Evolutionary conservation across 1,140 invertebrate species (phyloP).

Genomic region (Antheraea pernyi): DNA sequence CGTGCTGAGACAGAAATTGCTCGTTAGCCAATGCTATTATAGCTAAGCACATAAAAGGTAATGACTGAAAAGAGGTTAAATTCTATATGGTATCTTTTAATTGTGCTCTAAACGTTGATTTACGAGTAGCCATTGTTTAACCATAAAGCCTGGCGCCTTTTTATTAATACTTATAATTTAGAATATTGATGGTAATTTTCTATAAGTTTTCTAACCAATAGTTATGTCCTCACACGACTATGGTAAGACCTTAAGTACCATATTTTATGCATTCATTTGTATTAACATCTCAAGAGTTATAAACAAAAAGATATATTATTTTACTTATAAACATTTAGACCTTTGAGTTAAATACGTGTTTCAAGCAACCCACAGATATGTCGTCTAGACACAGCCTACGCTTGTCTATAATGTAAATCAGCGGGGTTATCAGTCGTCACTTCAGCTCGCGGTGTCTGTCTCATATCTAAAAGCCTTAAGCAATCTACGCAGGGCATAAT

Average conservation of each 20-base stretch:
- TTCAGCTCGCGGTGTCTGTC: slow-evolving; percentile 10
- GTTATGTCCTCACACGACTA: no score
- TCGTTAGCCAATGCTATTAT: slow-evolving; percentile 25
- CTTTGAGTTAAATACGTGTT: slow-evolving; percentile 2
- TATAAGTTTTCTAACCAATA: no score
- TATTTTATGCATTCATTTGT: no score
- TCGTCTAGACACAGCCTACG: slow-evolving; percentile 11
- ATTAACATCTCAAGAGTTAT: no score
- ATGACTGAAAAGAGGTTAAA: slow-evolving; percentile 17
- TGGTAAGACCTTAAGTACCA: no score
- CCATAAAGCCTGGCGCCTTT: no score
- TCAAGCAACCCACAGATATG: neutral
- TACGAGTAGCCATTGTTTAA: no score
- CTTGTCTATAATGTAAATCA: slow-evolving; percentile 19
- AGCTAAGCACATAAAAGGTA: slow-evolving; percentile 11
- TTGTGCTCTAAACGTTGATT: no score
- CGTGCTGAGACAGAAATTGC: slow-evolving; percentile 14
- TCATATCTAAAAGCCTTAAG: slow-evolving; percentile 14
- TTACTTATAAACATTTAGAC: neutral
- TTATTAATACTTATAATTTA: no score
- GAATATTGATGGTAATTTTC: no score
- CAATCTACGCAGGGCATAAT: slow-evolving; percentile 10
- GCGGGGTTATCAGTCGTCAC: slow-evolving; percentile 16
- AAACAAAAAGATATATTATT: neutral
- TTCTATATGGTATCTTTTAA: slow-evolving; percentile 5